Percentiles rank a stretch among this genome's conserved stretches.
Conservation (phyloP, 2,888 invertebrate species). For the Polydrusus cervinus region DNA sequence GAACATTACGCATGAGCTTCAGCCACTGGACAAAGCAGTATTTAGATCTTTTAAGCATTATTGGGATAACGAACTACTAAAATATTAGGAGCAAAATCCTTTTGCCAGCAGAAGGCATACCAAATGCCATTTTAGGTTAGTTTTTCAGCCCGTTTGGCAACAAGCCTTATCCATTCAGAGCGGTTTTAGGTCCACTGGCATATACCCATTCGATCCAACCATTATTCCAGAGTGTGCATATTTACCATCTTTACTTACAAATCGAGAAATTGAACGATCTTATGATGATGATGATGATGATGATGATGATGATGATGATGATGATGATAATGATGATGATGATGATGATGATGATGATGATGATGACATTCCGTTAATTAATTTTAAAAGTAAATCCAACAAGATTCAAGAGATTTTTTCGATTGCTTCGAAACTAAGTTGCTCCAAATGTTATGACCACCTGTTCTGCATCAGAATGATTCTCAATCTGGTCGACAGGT, state of each 20-base stretch:
- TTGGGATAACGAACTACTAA: constrained; percentile 65
- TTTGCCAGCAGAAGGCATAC: constrained; percentile 56
- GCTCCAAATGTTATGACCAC: too few species aligned
- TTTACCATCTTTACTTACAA: constrained; percentile 29
- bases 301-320: too few species aligned
- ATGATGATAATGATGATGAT: too few species aligned
- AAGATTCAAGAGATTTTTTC: too few species aligned
- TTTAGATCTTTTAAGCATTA: constrained; percentile 64
- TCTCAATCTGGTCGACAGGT: too few species aligned
- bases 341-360: too few species aligned
- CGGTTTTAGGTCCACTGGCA: constrained; percentile 52
- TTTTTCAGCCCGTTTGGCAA: constrained; percentile 46
- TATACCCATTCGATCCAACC: constrained; percentile 48
- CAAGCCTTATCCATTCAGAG: constrained; percentile 49
- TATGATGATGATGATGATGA: background rate
- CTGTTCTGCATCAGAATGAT: too few species aligned
- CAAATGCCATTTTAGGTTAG: constrained; percentile 60
- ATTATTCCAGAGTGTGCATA: constrained; percentile 53
- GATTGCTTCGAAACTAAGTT: too few species aligned
- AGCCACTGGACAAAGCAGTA: constrained; percentile 65
- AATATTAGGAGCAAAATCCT: constrained; percentile 57
- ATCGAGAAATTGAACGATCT: constrained; percentile 1
- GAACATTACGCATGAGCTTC: constrained; percentile 66
- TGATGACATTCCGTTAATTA: too few species aligned
- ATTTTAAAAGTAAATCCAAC: too few species aligned